Evolutionary conservation across 1,140 invertebrate species (phyloP), one percentile per base, ranked within the genome.

Genomic region (Drosophila guanche): DNA sequence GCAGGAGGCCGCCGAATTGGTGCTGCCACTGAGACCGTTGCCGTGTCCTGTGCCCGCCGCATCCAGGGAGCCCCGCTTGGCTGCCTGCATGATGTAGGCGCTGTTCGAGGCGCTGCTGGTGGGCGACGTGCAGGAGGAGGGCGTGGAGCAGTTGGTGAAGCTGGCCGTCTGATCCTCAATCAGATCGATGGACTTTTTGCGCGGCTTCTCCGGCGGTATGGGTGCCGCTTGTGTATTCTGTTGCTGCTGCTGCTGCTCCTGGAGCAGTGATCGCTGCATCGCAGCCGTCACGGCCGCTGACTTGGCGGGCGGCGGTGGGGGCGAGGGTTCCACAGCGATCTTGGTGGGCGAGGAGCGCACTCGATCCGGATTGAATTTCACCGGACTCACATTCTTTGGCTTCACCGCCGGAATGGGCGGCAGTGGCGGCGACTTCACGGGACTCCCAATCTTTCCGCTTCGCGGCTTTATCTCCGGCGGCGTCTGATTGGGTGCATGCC

Each of bases 341-440:
- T 91, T 91, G 2, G 89, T 90, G 3, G 90, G 90, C 6, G 85
- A 74, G 25, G 53, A 89, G 10, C 90, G 80, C 54, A 84, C n/a
- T 7, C 78, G 68, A 2, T 81, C 76, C 25, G 76, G 51, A 67
- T 85, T 79, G 43, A 80, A 81, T 69, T 91, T 84, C 20, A 84
- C 76, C 57, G 90, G 80, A 74, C 79, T 79, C 43, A 91, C 72
- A 42, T 89, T 89, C 67, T 88, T 85, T 69, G 90, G 90, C 75
- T 91, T 91, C 6, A 54, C 77, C 50, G 83, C 77, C 45, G 91
- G 91, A 55, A 92, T 91, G n/a, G 84, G 90, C 43, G 91, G 90
- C 66, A 89, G 51, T 16, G 91, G 90, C 22, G 88, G 85, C 40
- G 85, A 79, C 54, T 90, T 92, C 0, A 91, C 90, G 0, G 92